Evolutionary conservation across 2,113 vertebrate genomes (phyloP), one percentile per base, ranked within the genome.

Genomic region (Pachypanchax playfairii): DNA sequence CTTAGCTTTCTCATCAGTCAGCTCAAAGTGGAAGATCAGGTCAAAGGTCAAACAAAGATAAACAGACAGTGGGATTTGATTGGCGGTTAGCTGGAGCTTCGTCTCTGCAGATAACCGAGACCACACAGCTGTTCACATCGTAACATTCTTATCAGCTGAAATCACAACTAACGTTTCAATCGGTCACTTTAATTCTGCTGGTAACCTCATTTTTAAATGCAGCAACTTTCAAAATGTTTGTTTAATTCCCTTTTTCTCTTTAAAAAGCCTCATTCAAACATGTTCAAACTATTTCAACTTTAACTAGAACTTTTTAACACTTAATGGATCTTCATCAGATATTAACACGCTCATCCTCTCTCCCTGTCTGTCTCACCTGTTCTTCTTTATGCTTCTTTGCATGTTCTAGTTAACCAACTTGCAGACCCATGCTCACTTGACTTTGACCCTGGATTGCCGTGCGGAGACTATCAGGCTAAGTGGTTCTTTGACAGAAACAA

Each of bases 401-500:
- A 91, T 86, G 88, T 89, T 91, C 65, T 81, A 88, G 85, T 81
- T 67, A 90, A 84, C 75, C 75, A 74, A 36, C 68, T 83, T 82
- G 87, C 92, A 92, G 93, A 92, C 88, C 86, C 91, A 85, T 95
- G 93, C 89, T 91, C 91, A 70, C 91, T 92, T 93, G 93, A 93
- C 83, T 92, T 88, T 94, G 92, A 94, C 77, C 81, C 87, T 81
- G 93, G 93, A 91, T 87, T 86, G 62, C 90, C 89, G 51, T 93
- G 93, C 90, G 91, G 93, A 92, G 93, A 93, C 70, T 93, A 91
- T 93, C 85, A 92, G 88, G 90, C 90, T 94, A 93, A 92, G 83
- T 94, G 93, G 92, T 94, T 92, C 91, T 94, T 91, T 95, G 92
- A 94, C 90, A 91, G 75, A 90, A 89, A 91, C 91, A 82, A 79